Conservation (phyloP, 2,113 vertebrate species). For the Aviceda subcristata region DNA sequence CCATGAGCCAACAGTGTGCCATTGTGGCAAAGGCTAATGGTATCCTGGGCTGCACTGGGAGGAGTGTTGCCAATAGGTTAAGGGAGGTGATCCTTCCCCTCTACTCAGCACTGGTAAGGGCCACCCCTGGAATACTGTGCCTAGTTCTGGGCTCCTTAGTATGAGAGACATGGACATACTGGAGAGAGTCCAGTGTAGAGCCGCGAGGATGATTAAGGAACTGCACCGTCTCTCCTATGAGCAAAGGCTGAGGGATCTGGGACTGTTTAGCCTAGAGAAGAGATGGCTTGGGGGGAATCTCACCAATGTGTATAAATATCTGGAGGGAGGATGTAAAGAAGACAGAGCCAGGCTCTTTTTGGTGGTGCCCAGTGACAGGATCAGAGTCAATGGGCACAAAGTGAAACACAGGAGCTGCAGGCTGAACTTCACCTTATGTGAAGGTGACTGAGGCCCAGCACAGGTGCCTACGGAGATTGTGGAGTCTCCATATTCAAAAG, state of each 20-base stretch:
- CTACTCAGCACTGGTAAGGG: neutral
- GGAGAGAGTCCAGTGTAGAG: neutral
- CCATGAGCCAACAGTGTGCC: neutral
- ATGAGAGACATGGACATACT: neutral
- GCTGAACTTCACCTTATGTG: neutral
- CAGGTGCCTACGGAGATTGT: neutral
- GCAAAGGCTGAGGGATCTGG: neutral
- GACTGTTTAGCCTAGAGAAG: neutral
- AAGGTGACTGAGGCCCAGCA: neutral
- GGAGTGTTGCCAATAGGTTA: neutral
- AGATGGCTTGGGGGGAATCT: neutral
- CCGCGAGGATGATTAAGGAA: neutral
- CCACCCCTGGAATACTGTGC: neutral
- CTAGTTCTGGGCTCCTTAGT: neutral
- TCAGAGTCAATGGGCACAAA: neutral
- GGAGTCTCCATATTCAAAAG: neutral
- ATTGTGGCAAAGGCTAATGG: neutral
- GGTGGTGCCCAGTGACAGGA: neutral
- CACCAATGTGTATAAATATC: neutral
- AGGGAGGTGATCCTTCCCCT: neutral
- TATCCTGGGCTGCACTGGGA: neutral
- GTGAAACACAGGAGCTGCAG: neutral
- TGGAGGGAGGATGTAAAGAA: neutral
- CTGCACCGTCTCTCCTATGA: neutral
- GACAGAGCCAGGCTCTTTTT: too few relatives aligned